Conservation (phyloP, 2,888 invertebrate genomes). For the Neoascia interrupta region DNA sequence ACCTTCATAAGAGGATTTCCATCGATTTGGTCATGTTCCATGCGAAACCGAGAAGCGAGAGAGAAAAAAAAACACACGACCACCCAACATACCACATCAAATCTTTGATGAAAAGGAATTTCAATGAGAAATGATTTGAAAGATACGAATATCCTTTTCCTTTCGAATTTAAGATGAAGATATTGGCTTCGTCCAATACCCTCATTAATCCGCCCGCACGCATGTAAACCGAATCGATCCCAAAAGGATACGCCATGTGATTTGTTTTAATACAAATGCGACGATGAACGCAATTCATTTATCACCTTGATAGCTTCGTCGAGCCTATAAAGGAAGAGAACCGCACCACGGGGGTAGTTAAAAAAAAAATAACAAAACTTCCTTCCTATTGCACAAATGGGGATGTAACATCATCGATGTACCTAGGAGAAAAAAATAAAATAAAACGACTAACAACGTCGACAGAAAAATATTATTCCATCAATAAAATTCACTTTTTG, state of each 20-base stretch:
- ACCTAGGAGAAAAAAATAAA: no score
- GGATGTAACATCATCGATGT: no score
- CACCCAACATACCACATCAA: conserved; percentile 14
- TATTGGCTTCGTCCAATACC: conserved; percentile 15
- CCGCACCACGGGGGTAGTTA: conserved; percentile 22
- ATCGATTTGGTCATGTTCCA: neutral
- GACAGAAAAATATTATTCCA: conserved; percentile 42
- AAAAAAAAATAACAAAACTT: conserved; percentile 29
- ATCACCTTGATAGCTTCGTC: conserved; percentile 44
- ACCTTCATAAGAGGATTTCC: neutral
- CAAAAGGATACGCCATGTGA: conserved; percentile 32
- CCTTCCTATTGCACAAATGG: no score
- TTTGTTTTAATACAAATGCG: conserved; percentile 33
- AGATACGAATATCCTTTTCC: conserved; percentile 50
- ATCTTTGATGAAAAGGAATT: conserved; percentile 55
- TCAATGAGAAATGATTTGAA: conserved; percentile 59
- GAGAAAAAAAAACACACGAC: neutral
- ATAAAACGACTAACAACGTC: conserved; percentile 39
- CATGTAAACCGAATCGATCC: conserved; percentile 27
- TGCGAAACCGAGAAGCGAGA: neutral
- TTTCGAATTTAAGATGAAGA: conserved; percentile 19
- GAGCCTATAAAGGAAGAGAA: conserved; percentile 12
- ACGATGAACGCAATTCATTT: conserved; percentile 44
- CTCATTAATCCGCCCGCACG: conserved; percentile 37
- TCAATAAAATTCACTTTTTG: conserved; percentile 55